Conservation (phyloP, 2,888 invertebrate genomes). For the Thymelicus acteon region DNA sequence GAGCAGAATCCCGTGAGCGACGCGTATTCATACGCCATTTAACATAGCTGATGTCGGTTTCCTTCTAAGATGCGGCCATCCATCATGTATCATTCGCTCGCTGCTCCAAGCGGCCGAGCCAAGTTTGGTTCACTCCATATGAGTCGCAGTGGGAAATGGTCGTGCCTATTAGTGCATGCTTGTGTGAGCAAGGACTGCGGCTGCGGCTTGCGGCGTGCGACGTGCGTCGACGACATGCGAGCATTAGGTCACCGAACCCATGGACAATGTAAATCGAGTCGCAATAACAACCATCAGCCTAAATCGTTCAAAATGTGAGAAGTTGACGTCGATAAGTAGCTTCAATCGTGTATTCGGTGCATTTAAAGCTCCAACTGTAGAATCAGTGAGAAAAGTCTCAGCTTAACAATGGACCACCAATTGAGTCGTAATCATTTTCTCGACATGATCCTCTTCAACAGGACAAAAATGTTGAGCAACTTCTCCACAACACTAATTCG, state of each 20-base stretch:
- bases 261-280: neutral
- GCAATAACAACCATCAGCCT: no score
- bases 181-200: slow-evolving; percentile 1
- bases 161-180: slow-evolving; percentile 3
- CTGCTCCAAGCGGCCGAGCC: neutral
- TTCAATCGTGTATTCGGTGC: no score
- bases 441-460: neutral
- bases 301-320: no score
- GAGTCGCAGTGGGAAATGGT: slow-evolving; percentile 19
- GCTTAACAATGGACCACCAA: neutral
- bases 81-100: slow-evolving; percentile 7
- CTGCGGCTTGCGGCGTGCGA: slow-evolving; percentile 2
- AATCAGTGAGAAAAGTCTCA: neutral
- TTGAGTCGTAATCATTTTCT: neutral
- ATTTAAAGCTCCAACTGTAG: no score
- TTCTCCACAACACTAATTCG: neutral
- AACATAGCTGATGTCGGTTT: slow-evolving; percentile 6
- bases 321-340: no score
- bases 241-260: slow-evolving; percentile 1
- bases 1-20: slow-evolving; percentile 3
- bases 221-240: neutral
- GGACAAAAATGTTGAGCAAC: neutral
- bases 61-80: slow-evolving; percentile 2
- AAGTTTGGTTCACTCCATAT: slow-evolving; percentile 22
- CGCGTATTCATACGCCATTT: slow-evolving; percentile 11